Conservation (phyloP, 2,797 vertebrate species). For the Forpus xanthops region DNA sequence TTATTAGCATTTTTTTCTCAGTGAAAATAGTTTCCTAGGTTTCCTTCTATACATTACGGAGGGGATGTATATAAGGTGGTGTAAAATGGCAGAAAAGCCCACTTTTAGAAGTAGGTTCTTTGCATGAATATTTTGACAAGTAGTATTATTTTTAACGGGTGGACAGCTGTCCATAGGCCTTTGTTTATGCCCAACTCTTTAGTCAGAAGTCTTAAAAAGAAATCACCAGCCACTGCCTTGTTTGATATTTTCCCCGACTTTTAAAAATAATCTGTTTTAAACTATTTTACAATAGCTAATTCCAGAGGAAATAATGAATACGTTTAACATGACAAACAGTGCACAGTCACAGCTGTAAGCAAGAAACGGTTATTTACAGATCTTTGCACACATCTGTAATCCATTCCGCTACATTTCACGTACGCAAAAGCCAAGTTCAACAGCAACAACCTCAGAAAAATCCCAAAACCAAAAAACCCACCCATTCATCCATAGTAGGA, state of each 20-base stretch:
- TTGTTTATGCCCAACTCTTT: background rate
- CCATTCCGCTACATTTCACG: background rate
- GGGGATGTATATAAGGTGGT: background rate
- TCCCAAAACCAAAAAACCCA: background rate
- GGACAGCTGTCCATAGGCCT: background rate
- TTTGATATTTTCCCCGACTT: background rate
- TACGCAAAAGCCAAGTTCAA: conserved; percentile 9
- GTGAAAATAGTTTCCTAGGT: background rate
- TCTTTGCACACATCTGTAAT: conserved; percentile 12
- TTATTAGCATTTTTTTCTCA: background rate
- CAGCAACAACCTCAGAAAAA: background rate
- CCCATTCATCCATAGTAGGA: background rate
- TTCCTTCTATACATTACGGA: background rate
- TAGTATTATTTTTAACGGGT: background rate
- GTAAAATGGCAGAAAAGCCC: background rate
- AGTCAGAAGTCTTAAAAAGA: background rate
- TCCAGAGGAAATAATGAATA: conserved; percentile 1
- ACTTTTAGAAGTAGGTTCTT: background rate
- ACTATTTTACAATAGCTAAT: background rate
- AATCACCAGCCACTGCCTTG: background rate
- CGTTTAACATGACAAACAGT: background rate
- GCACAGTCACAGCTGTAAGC: background rate
- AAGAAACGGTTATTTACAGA: conserved; percentile 40
- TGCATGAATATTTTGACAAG: background rate
- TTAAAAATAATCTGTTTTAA: background rate